Conservation (phyloP, 2,797 vertebrate species). For the Pyrocephalus nanus region DNA sequence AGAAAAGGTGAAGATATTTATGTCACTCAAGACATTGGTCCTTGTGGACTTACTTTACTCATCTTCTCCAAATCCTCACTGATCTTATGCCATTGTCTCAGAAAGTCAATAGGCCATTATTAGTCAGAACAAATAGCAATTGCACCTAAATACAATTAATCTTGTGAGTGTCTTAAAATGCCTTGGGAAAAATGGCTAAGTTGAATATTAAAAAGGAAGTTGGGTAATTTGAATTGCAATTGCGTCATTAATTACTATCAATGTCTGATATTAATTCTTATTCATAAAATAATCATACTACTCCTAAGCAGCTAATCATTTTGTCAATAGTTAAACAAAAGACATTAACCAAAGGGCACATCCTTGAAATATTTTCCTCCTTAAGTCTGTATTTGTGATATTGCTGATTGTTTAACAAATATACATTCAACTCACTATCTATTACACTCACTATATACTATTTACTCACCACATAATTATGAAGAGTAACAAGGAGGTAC, state of each 20-base stretch:
- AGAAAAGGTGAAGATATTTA: slow-evolving; percentile 1
- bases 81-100: slow-evolving; percentile 26
- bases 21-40: not conserved
- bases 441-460: not conserved
- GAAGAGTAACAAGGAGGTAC: not conserved
- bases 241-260: not conserved
- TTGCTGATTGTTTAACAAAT: not conserved
- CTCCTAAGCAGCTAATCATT: not conserved
- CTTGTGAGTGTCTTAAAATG: not conserved
- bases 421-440: not conserved
- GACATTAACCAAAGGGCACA: not conserved
- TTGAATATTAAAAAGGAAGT: not conserved
- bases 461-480: not conserved
- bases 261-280: not conserved
- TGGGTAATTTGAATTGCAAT: not conserved
- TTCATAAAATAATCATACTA: not conserved
- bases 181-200: not conserved
- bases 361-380: not conserved
- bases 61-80: slow-evolving; percentile 25
- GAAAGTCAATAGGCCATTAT: slow-evolving; percentile 28
- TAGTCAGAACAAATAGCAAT: slow-evolving; percentile 10
- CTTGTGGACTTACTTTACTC: slow-evolving; percentile 3
- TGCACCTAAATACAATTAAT: slow-evolving; percentile 14
- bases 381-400: not conserved
- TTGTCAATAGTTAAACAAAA: not conserved